Percentiles rank a stretch among this genome's conserved stretches.
phyloP scores from a whole-genome alignment of 2,888 invertebrate genomes.

The Luffia ferchaultella region DNA sequence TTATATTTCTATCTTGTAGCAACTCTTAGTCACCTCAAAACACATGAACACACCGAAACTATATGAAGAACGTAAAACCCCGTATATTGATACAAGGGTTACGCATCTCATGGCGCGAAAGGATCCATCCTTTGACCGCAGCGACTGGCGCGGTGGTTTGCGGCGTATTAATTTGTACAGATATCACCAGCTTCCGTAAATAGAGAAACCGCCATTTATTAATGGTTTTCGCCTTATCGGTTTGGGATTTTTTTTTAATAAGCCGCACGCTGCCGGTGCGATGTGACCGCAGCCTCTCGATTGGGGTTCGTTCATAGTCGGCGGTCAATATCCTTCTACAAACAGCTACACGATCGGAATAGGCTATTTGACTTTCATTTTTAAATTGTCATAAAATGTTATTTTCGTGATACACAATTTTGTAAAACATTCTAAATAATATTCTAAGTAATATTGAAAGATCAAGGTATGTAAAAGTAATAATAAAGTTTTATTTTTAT shows the following conservation, averaged over 20 bases:
- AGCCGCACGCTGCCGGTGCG: not conserved
- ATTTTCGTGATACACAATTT: too few species aligned
- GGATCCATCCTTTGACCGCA: constrained; percentile 25
- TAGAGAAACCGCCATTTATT: constrained; percentile 49
- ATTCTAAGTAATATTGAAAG: too few species aligned
- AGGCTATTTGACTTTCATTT: too few species aligned
- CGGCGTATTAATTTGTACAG: constrained; percentile 40
- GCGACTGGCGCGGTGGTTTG: constrained; percentile 35
- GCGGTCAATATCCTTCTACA: too few species aligned
- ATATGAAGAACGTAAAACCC: not conserved
- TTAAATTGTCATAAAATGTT: too few species aligned
- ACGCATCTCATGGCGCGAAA: constrained; percentile 3
- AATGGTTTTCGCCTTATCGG: constrained; percentile 33
- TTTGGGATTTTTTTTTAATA: constrained; percentile 15
- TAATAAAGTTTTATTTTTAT: too few species aligned
- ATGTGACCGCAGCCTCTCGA: not conserved
- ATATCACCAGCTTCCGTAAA: constrained; percentile 51
- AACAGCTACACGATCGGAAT: too few species aligned
- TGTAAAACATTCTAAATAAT: too few species aligned
- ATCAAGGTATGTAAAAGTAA: too few species aligned
- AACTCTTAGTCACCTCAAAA: too few species aligned
- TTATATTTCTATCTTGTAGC: too few species aligned
- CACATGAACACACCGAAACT: too few species aligned
- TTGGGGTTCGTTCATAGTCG: not conserved
- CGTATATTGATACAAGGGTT: constrained; percentile 3